Evolutionary conservation across 1,140 invertebrate species (phyloP), one percentile per base, ranked within the genome.

Genomic region (Thaumetopoea pityocampa): DNA sequence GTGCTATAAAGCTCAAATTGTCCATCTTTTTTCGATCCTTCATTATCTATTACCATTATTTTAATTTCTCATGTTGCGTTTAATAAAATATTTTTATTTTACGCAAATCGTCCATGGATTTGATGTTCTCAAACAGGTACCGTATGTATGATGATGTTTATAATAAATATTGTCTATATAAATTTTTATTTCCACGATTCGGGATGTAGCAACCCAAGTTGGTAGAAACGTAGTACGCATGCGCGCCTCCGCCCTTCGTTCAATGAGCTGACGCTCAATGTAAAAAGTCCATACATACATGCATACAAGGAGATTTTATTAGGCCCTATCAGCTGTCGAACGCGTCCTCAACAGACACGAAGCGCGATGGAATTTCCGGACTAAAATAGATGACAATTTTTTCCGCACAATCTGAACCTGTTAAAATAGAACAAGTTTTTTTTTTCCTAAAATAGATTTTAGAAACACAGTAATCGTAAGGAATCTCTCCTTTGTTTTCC

Each of bases 201-300:
- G 10, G 12, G 10, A 44, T 30, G 10, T 73, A 54, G 68, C 63
- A 76, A 77, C 69, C 45, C 67, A 51, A 32, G 32, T 26, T 43
- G 27, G 35, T 48, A 50, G 51, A 19, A 18, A 12, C 12, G 14
- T 11, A 36, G 27, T 7, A 37, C 68, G 73, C 73, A 72, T 67
- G 73, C 73, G 72, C 50, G 56, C 54, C 58, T 53, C 68, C 70
- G 59, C 70, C 71, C 70, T 48, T 40, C 70, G 73, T 63, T 78
- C 73, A 78, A 78, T 78, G 70, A 67, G 59, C 66, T 58, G 18
- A 33, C 43, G 33, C 32, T 37, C 36, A 41, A 27, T 33, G 16
- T 34, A 17, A 16, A 30, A 6, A 28, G 24, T 38, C 36, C 29
- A 38, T 18, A 26, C 15, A n/a, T n/a, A n/a, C 29, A 38, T 18